Evolutionary conservation across 2,888 invertebrate genomes (phyloP).

Genomic region (Drosophila paramelanica): DNA sequence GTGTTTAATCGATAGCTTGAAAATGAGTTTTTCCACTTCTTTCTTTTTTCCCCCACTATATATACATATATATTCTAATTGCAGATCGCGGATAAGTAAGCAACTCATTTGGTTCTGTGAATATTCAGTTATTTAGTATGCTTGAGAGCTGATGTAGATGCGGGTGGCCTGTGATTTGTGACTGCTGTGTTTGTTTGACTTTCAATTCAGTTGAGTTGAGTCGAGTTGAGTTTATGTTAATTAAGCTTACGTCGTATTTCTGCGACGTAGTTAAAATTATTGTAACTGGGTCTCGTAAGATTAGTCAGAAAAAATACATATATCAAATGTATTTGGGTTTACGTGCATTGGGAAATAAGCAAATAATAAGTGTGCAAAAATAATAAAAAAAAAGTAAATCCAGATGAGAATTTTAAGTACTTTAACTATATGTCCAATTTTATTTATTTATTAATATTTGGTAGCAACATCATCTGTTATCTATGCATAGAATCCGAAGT

Average conservation of each 20-base stretch:
- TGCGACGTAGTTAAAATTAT: constrained; percentile 49
- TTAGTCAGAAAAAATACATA: not conserved
- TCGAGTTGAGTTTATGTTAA: constrained; percentile 45
- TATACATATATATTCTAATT: constrained; percentile 34
- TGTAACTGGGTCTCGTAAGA: constrained; percentile 8
- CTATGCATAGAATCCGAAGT: not conserved
- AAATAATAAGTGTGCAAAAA: not conserved
- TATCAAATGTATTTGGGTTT: constrained; percentile 11
- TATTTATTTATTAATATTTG: not conserved
- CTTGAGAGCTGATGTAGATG: not conserved
- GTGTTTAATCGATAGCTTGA: constrained; percentile 71
- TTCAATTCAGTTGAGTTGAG: constrained; percentile 11
- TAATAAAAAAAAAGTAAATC: not conserved
- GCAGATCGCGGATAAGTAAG: constrained; percentile 59
- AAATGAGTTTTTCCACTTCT: constrained; percentile 12
- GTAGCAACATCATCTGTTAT: not conserved
- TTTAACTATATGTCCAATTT: not conserved
- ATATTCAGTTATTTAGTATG: constrained; percentile 4
- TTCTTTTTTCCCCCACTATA: constrained; percentile 3
- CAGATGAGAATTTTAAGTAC: not conserved
- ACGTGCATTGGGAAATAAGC: constrained; percentile 1
- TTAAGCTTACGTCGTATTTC: constrained; percentile 34
- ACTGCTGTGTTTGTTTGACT: constrained; percentile 27
- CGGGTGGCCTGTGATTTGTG: constrained; percentile 24
- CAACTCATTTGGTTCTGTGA: constrained; percentile 36